Evolutionary conservation across 92 coral and sea anemone genomes (phyloP).

Genomic region (Virgularia gustaviana): DNA sequence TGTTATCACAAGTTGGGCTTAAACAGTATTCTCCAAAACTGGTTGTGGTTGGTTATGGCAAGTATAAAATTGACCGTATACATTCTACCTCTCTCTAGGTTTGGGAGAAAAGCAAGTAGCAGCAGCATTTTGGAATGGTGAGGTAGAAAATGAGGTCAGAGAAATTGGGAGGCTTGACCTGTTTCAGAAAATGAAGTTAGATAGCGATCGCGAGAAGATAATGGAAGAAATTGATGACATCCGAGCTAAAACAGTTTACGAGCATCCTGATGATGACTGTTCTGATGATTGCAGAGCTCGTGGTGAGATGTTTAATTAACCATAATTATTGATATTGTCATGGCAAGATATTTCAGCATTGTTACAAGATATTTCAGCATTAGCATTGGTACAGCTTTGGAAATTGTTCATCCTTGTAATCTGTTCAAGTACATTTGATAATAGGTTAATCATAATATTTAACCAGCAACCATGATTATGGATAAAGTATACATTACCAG

Average conservation of each 20-base stretch:
- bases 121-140: constrained; percentile 43
- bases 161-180: constrained; percentile 36
- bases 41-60: no score
- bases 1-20: no score
- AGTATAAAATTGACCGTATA: no score
- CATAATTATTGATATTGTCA: no score
- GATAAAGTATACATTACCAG: no score
- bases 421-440: no score
- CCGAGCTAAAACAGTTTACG: constrained; percentile 37
- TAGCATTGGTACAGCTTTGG: background rate
- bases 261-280: constrained; percentile 42
- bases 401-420: no score
- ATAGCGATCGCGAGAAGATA: constrained; percentile 42
- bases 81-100: constrained; percentile 10
- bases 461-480: no score
- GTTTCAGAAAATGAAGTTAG: constrained; percentile 18
- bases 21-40: no score
- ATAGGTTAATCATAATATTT: no score
- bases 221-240: constrained; percentile 41
- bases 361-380: no score
- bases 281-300: constrained; percentile 30
- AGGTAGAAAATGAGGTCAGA: constrained; percentile 26
- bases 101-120: constrained; percentile 45
- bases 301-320: constrained; percentile 25
- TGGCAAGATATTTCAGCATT: no score